Percentiles rank a stretch among this genome's conserved stretches.
phyloP scores from a whole-genome alignment of 1,140 invertebrate species.

The Drosophila melanogaster region DNA sequence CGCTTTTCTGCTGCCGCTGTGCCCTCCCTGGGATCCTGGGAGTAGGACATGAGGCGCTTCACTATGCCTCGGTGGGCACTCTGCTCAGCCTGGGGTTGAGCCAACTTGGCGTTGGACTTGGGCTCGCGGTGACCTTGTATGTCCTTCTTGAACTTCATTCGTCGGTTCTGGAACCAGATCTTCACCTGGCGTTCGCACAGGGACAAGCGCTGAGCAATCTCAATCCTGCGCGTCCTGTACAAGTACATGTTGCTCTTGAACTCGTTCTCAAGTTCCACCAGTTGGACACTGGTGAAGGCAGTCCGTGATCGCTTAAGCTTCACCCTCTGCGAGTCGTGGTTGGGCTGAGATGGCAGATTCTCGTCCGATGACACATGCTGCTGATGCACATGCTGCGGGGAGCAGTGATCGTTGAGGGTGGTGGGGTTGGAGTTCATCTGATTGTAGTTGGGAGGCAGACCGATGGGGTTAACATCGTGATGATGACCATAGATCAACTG shows the following conservation, averaged over 20 bases:
- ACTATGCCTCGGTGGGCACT: conserved; percentile 74
- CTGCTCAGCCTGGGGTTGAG: conserved; percentile 68
- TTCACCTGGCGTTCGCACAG: conserved; percentile 95
- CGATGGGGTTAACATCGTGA: conserved; percentile 17
- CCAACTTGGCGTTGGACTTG: conserved; percentile 47
- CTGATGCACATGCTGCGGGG: conserved; percentile 21
- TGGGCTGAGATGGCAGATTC: conserved; percentile 55
- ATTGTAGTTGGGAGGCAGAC: conserved; percentile 17
- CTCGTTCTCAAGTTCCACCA: conserved; percentile 87
- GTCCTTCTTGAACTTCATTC: conserved; percentile 82
- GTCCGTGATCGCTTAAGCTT: conserved; percentile 87
- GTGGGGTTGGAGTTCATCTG: conserved; percentile 28
- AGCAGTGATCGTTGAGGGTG: conserved; percentile 28
- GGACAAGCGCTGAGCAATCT: conserved; percentile 90
- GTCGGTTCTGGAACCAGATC: conserved; percentile 90
- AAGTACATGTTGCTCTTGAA: conserved; percentile 90
- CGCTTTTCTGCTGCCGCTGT: conserved; percentile 34
- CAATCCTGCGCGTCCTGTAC: conserved; percentile 91
- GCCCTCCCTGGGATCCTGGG: conserved; percentile 68
- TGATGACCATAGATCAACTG: conserved; percentile 58
- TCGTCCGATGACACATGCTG: conserved; percentile 72
- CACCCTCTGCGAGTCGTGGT: conserved; percentile 51
- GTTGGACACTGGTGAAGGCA: conserved; percentile 92
- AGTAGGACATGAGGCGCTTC: conserved; percentile 79
- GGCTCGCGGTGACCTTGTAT: conserved; percentile 63